Evolutionary conservation across 37 sponge, comb jelly and placozoan genomes (phyloP).

Genomic region (Aplysina aerophoba): DNA sequence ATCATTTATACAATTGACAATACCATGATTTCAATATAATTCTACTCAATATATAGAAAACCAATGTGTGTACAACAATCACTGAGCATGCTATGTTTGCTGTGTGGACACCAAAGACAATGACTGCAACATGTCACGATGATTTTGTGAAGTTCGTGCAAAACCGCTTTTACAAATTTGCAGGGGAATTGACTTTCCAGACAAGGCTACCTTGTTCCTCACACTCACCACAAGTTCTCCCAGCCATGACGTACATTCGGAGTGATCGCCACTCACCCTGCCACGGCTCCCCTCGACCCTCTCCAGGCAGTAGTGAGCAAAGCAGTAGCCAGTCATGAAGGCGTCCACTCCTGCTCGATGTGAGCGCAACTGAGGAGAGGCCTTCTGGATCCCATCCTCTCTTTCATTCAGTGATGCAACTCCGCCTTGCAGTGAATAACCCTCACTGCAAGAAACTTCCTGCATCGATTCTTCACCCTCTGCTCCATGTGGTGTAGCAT

Average conservation of each 20-base stretch:
- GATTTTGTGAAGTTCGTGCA: constrained; percentile 54
- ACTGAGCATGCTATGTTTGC: too few relatives aligned
- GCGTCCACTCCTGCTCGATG: constrained; percentile 92
- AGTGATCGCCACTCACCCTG: background rate
- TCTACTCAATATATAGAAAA: too few relatives aligned
- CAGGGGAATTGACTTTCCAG: constrained; percentile 55
- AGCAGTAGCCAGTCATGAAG: constrained; percentile 81
- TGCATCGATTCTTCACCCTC: background rate
- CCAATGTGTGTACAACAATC: too few relatives aligned
- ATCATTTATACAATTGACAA: too few relatives aligned
- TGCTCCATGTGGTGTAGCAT: constrained; percentile 26
- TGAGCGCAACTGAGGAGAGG: too few relatives aligned
- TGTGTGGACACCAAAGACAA: too few relatives aligned
- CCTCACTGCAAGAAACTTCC: background rate
- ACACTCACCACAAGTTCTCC: constrained; percentile 10
- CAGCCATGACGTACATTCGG: background rate
- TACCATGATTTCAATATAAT: too few relatives aligned
- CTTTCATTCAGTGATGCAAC: background rate
- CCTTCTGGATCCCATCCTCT: background rate
- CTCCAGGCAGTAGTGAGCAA: constrained; percentile 41
- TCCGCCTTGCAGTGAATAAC: background rate
- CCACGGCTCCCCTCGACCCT: background rate
- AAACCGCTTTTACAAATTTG: constrained; percentile 67
- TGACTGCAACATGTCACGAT: constrained; percentile 20
- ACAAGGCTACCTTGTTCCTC: constrained; percentile 56